Evolutionary conservation across 2,888 invertebrate species (phyloP).

Genomic region (Heliconius cydno): DNA sequence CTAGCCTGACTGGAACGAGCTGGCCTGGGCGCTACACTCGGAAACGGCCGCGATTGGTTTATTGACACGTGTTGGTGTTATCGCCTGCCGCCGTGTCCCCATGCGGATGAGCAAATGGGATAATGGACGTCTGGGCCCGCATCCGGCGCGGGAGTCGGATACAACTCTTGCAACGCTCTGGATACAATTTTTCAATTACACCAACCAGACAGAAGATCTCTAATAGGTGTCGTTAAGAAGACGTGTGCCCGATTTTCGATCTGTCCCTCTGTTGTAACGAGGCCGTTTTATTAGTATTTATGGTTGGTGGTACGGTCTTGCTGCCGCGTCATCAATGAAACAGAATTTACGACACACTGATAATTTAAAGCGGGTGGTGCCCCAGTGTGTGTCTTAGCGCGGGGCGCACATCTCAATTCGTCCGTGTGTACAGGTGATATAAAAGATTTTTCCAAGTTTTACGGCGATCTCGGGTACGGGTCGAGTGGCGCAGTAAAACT

Average conservation of each 20-base stretch:
- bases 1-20: background rate
- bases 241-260: conserved; percentile 83
- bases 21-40: conserved; percentile 39
- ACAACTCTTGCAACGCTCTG: conserved; percentile 80
- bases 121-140: conserved; percentile 83
- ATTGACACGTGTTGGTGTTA: conserved; percentile 73
- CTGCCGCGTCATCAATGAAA: conserved; percentile 75
- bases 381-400: conserved; percentile 46
- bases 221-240: conserved; percentile 84
- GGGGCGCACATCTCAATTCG: conserved; percentile 58
- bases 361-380: conserved; percentile 58
- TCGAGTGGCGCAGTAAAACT: conserved; percentile 72
- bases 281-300: conserved; percentile 82
- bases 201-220: conserved; percentile 82
- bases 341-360: conserved; percentile 76
- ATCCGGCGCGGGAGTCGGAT: conserved; percentile 81
- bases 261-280: conserved; percentile 75
- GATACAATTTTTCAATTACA: conserved; percentile 84
- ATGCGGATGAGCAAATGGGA: conserved; percentile 83
- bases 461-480: conserved; percentile 71
- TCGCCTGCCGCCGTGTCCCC: conserved; percentile 64
- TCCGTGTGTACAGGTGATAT: conserved; percentile 62
- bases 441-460: conserved; percentile 79
- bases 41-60: conserved; percentile 65
- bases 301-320: conserved; percentile 66